A percentile compares a stretch with the other conserved stretches of the same genome.
These are phyloP conservation scores for Anhinga rufa DNA, from an alignment of 2,113 vertebrate genomes.

Conservation along the genomic window DNA sequence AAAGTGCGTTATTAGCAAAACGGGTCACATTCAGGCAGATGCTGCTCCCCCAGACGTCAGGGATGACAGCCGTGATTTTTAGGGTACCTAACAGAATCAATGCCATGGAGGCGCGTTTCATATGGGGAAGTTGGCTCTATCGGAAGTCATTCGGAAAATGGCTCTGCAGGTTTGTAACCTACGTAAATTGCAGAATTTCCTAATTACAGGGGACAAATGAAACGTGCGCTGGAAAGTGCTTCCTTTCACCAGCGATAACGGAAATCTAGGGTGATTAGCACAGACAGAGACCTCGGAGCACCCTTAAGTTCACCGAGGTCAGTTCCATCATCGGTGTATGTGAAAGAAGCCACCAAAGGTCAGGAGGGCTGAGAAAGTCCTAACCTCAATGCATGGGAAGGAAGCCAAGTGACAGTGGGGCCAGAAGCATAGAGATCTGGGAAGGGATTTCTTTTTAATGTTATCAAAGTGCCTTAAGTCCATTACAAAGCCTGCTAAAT, in stretches of 20 bases:
- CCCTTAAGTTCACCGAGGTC: fast-evolving
- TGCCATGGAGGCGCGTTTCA: background rate
- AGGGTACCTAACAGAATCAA: background rate
- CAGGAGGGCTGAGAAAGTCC: background rate
- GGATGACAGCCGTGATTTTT: background rate
- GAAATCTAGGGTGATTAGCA: background rate
- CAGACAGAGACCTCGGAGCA: background rate
- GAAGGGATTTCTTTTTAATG: background rate
- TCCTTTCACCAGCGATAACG: background rate
- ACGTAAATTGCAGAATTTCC: background rate
- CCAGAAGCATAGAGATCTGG: background rate
- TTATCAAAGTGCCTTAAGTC: background rate
- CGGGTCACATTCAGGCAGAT: background rate
- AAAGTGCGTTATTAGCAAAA: background rate
- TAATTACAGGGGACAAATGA: background rate
- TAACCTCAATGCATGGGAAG: fast-evolving
- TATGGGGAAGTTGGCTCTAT: background rate
- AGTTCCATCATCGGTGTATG: fast-evolving
- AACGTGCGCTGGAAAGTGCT: background rate
- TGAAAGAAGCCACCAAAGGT: background rate
- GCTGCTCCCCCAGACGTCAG: background rate
- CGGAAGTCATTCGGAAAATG: background rate
- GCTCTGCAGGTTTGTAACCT: background rate
- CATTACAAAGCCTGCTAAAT: background rate
- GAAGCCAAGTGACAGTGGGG: background rate